These are phyloP conservation scores for Meiosimyza platycephala DNA, from an alignment of 2,888 invertebrate genomes.

Conservation along the genomic window DNA sequence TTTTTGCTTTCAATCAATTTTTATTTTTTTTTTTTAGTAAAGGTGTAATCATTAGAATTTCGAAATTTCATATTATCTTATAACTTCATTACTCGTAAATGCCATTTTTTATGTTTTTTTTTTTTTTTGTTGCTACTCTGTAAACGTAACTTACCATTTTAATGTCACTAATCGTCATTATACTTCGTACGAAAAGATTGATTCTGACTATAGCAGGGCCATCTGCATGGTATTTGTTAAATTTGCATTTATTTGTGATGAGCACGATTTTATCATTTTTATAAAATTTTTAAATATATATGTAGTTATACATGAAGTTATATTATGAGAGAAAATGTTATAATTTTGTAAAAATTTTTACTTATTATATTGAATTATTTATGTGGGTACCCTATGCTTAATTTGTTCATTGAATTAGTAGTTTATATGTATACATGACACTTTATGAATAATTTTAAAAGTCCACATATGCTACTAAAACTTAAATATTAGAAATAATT, in stretches of 20 bases:
- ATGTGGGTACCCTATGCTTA: too few relatives aligned
- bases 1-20: neutral
- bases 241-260: slow-evolving; percentile 33
- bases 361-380: too few relatives aligned
- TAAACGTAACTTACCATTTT: slow-evolving; percentile 91
- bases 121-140: slow-evolving; percentile 40
- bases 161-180: slow-evolving; percentile 98
- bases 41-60: neutral
- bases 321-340: too few relatives aligned
- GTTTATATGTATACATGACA: too few relatives aligned
- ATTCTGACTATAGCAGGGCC: slow-evolving; percentile 97
- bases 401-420: too few relatives aligned
- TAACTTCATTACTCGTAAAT: neutral
- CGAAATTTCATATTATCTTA: neutral
- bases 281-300: slow-evolving; percentile 20
- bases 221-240: slow-evolving; percentile 71
- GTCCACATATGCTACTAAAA: too few relatives aligned
- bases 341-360: too few relatives aligned
- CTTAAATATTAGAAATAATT: too few relatives aligned
- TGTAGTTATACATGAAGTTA: too few relatives aligned
- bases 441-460: too few relatives aligned
- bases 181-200: slow-evolving; percentile 98
- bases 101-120: slow-evolving; percentile 21
- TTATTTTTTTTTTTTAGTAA: neutral
- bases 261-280: neutral